phyloP scores from a whole-genome alignment of 2,113 vertebrate species.

The Aphelocoma coerulescens region DNA sequence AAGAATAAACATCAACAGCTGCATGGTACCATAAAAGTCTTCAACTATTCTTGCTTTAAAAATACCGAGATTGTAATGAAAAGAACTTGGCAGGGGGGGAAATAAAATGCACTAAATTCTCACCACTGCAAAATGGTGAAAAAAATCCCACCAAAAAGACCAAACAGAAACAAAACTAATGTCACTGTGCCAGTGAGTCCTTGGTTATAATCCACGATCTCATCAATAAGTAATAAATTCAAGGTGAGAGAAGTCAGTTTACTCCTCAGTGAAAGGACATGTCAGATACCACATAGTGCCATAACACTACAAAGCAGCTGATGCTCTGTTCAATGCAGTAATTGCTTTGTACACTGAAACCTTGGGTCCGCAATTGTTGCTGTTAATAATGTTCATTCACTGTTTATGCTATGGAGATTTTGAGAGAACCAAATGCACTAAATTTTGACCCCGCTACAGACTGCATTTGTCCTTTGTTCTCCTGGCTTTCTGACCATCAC shows the following conservation, averaged over 20 bases:
- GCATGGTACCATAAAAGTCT: background rate
- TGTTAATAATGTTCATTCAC: background rate
- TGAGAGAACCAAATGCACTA: background rate
- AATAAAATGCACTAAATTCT: background rate
- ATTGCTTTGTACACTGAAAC: background rate
- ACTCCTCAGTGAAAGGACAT: background rate
- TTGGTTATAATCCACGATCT: background rate
- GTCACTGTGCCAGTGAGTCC: background rate
- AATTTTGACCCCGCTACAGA: fast-evolving
- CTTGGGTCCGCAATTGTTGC: no score
- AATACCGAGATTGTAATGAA: background rate
- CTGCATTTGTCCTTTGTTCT: background rate
- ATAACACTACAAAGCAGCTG: background rate
- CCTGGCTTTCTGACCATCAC: background rate
- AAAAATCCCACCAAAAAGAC: background rate
- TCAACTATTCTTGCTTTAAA: background rate
- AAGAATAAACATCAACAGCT: constrained; percentile 1
- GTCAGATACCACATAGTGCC: background rate
- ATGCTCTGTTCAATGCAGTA: background rate
- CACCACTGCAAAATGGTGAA: background rate
- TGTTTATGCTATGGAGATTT: background rate
- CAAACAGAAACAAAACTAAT: background rate
- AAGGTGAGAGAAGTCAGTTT: background rate
- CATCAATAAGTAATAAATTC: background rate
- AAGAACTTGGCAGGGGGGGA: background rate